Conservation (phyloP, 2,113 vertebrate genomes). For the Erythrolamprus reginae region DNA sequence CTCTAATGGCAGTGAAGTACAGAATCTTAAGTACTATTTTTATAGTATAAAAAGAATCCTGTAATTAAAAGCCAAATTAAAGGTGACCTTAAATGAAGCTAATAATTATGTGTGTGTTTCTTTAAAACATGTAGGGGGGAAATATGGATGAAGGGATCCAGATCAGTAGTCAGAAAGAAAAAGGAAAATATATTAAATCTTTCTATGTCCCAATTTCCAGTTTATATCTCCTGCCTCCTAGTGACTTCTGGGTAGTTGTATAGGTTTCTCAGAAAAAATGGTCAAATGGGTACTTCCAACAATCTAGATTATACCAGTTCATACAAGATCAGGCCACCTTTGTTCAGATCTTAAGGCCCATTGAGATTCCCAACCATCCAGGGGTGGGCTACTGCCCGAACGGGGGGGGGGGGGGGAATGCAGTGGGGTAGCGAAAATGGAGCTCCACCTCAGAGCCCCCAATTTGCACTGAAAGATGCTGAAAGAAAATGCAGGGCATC, state of each 20-base stretch:
- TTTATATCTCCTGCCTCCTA: background rate
- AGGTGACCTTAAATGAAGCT: background rate
- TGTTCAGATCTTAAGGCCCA: background rate
- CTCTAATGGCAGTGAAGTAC: background rate
- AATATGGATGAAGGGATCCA: background rate
- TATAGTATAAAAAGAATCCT: background rate
- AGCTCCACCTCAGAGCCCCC: too few species aligned
- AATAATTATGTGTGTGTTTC: background rate
- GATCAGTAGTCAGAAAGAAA: background rate
- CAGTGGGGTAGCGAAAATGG: too few species aligned
- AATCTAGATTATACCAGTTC: background rate
- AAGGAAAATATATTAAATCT: background rate
- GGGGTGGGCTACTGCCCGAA: too few species aligned
- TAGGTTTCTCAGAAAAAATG: background rate
- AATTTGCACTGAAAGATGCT: too few species aligned
- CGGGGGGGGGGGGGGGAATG: too few species aligned
- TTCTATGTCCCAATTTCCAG: background rate
- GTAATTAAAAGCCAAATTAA: background rate
- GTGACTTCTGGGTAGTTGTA: background rate
- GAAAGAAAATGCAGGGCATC: too few species aligned
- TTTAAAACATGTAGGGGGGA: background rate
- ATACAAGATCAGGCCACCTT: background rate
- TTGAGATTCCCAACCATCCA: background rate
- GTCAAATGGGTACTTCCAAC: background rate
- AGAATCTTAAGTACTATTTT: background rate